Evolutionary conservation across 2,888 invertebrate genomes (phyloP).

Genomic region (Elysia crispata): DNA sequence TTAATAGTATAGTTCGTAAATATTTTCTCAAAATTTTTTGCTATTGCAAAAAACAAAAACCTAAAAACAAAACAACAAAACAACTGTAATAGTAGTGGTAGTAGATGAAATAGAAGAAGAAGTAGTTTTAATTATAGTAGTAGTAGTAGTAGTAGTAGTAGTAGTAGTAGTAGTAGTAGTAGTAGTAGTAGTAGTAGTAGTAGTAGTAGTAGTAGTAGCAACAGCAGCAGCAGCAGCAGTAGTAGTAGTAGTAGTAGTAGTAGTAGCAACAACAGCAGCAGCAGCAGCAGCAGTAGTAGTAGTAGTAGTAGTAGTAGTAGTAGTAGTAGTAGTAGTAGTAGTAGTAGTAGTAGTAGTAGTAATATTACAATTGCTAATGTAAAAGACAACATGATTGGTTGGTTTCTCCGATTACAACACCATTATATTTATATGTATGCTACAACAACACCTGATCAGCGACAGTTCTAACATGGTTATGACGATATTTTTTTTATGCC

Average conservation of each 20-base stretch:
- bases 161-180: conserved; percentile 20
- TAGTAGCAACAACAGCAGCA: conserved; percentile 1
- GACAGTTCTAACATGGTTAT: no score
- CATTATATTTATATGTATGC: no score
- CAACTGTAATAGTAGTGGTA: no score
- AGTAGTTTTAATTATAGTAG: neutral
- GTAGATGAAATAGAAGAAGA: neutral
- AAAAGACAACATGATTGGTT: no score
- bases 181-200: conserved; percentile 15
- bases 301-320: conserved; percentile 22
- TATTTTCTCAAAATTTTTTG: no score
- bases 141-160: neutral
- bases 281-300: conserved; percentile 7
- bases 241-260: conserved; percentile 15
- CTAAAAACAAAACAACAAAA: no score
- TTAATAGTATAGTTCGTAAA: no score
- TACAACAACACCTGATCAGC: no score
- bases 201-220: conserved; percentile 12
- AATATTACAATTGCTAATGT: conserved; percentile 19
- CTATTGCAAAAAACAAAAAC: no score
- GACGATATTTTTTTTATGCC: no score
- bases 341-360: conserved; percentile 33
- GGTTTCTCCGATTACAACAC: no score
- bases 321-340: conserved; percentile 33
- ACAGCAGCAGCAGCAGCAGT: neutral